Evolutionary conservation across 2,888 invertebrate species (phyloP), one percentile per base, ranked within the genome.

Genomic region (Doris montereyensis): DNA sequence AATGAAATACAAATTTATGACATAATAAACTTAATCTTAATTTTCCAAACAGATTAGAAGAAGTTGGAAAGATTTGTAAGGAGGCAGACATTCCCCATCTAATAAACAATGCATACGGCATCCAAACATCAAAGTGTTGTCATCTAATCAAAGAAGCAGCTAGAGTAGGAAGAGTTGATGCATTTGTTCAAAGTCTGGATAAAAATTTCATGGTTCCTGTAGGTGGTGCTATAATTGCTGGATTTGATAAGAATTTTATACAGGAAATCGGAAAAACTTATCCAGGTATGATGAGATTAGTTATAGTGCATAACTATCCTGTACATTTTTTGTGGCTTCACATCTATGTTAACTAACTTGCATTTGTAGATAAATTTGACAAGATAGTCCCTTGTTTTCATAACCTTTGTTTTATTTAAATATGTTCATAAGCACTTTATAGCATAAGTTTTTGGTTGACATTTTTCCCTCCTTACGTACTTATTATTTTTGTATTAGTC

Each of bases 181-280:
- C 94, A 3, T 94, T 96, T 91, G 95, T 96, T 35, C 96, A 96
- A 90, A 96, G 95, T 87, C 94, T 95, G 10, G 96, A 96, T 90
- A 96, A 96, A 90, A 96, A 96, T 92, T 94, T 96, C 81, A 91
- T 96, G 91, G 95, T 96, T 30, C 96, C 96, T 17, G 96, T 96
- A 1, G 96, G 96, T 8, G 96, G 96, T 0, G 94, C 95, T 17
- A 85, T 92, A 17, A 94, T 96, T 78, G 95, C 95, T 30, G 94
- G 95, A 0, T 95, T 94, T 89, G 93, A 95, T 88, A 92, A 93
- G 83, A 90, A 91, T 41, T 90, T 94, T 28, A 91, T 95, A 32
- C 93, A 94, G 82, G 91, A 93, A 82, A 94, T 96, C 83, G 94
- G 95, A 41, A 94, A 94, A 90, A 93, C 93, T 85, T 96, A 96